Base-by-base conservation (phyloP, 23 tunicate species). In the Pegea sp. region DNA sequence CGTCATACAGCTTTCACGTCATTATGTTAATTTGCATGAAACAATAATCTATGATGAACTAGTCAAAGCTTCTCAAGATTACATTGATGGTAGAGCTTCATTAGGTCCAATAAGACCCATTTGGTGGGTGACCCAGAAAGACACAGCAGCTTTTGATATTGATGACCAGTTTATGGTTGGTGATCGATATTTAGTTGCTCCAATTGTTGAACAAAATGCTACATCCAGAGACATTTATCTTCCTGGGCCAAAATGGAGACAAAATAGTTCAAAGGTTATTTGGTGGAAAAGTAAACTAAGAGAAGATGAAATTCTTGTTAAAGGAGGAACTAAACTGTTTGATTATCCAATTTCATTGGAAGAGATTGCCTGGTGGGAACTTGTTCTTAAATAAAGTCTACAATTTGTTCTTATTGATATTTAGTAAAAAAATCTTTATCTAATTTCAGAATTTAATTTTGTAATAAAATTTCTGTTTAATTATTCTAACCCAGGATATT, bases 291-390 rank as follows among this genome's bases (percentile, higher is more conserved):
- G 67, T 44, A 70, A 64, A 48, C 69, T 79, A 3, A 31, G 69
- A 16, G 70, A 60, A 1, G 60, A 42, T 5, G 73, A 31, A 30
- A 0, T 29, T 22, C 54, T 42, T 24, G 30, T 60, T 8, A 27
- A 30, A 19, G 92, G 92, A 1, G 92, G 92, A 27, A 48, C 38
- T 20, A 34, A 34, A 4, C 27, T 79, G n/a, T 31, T 49, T 16
- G 57, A 65, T 27, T 79, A 79, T 42, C 29, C 51, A 53, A 55
- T 79, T 0, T 68, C 51, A 3, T 60, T 79, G 48, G 92, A 70
- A 20, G 92, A 79, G 55, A 64, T 79, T 24, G 67, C 92, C 11
- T 79, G 76, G 73, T 79, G 92, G 92, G 77, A 79, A 44, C 62
- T 71, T 13, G 23, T 26, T 11, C 22, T 38, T 38, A 8, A 5